Conservation (phyloP, 2,888 invertebrate species). For the Tipula vernalis region DNA sequence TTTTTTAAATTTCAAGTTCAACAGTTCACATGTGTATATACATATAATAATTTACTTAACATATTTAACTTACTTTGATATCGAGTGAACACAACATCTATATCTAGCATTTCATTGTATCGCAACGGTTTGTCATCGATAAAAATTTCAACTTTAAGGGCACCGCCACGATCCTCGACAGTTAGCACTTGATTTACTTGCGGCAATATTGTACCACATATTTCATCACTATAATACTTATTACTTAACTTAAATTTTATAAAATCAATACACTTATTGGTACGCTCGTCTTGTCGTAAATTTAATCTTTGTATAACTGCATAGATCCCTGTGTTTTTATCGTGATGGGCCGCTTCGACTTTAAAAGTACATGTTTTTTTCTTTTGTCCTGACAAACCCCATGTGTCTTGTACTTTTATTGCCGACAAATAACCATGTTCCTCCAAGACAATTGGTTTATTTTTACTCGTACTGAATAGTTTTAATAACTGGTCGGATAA, state of each 20-base stretch:
- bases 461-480: neutral
- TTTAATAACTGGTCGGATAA: neutral
- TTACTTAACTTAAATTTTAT: conserved; percentile 7
- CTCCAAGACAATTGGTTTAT: neutral
- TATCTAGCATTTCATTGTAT: neutral
- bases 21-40: neutral
- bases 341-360: neutral
- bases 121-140: neutral
- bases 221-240: conserved; percentile 5
- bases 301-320: neutral
- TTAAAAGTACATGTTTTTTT: neutral
- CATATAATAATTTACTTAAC: neutral
- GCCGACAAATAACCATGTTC: neutral
- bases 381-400: neutral
- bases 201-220: neutral
- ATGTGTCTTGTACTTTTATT: neutral
- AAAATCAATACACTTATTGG: neutral
- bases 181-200: neutral
- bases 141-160: neutral
- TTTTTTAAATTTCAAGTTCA: neutral
- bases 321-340: neutral
- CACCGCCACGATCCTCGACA: neutral
- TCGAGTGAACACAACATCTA: neutral
- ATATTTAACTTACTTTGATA: neutral
- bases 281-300: neutral